A percentile compares a stretch with the other conserved stretches of the same genome.
Evolutionary conservation across 2,888 invertebrate genomes (phyloP).

Genomic region (Pseudococcus jackbeardsleyi): DNA sequence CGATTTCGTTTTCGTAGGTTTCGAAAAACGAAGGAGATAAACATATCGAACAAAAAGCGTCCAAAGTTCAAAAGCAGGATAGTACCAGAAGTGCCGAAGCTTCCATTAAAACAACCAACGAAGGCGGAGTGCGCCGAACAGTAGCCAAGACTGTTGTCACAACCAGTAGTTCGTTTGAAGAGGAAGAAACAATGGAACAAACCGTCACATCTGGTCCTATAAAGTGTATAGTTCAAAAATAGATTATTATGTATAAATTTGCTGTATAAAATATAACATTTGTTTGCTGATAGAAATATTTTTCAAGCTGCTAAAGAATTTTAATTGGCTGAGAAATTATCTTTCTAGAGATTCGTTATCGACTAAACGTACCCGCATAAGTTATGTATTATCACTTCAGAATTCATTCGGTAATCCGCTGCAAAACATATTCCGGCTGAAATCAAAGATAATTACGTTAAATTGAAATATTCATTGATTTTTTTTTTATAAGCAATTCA

Average conservation of each 20-base stretch:
- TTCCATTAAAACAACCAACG: slow-evolving; percentile 62
- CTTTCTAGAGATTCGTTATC: not conserved
- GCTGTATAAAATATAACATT: slow-evolving; percentile 16
- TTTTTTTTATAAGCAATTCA: not conserved
- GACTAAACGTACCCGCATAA: not conserved
- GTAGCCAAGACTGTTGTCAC: slow-evolving; percentile 58
- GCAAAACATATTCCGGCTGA: slow-evolving; percentile 57
- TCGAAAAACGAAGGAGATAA: slow-evolving; percentile 62
- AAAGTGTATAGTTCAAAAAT: slow-evolving; percentile 60
- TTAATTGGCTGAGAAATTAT: not conserved
- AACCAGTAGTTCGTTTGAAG: slow-evolving; percentile 60
- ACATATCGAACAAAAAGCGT: slow-evolving; percentile 61
- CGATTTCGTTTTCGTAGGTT: slow-evolving; percentile 14
- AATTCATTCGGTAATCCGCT: slow-evolving; percentile 47
- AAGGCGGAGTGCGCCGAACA: slow-evolving; percentile 64
- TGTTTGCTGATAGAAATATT: not conserved
- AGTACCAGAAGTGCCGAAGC: slow-evolving; percentile 60
- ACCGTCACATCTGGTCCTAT: slow-evolving; percentile 52
- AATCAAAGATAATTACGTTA: not conserved
- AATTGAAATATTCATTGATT: no score
- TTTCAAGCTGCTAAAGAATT: not conserved
- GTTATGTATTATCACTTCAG: not conserved
- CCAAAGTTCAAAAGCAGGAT: slow-evolving; percentile 60
- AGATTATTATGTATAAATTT: slow-evolving; percentile 46
- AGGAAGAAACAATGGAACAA: slow-evolving; percentile 62